phyloP scores from a whole-genome alignment of 2,888 invertebrate species.

The Drosophila fulvimacula region DNA sequence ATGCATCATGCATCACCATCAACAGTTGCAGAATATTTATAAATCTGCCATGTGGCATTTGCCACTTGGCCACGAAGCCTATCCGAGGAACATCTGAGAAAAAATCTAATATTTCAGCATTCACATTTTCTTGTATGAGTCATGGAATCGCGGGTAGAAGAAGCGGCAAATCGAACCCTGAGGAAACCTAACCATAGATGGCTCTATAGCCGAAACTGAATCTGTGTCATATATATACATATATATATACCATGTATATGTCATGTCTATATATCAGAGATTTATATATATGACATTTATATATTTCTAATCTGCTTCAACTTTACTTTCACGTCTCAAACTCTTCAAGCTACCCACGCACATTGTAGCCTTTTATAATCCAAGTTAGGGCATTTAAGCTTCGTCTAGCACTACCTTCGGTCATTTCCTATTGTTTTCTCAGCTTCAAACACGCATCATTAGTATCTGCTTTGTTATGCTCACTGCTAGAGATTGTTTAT shows the following conservation, averaged over 20 bases:
- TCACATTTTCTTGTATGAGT: background rate
- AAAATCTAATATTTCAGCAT: background rate
- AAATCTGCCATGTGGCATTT: slow-evolving; percentile 34
- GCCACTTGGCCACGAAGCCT: slow-evolving; percentile 9
- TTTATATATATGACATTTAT: too few relatives aligned
- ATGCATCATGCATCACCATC: slow-evolving; percentile 12
- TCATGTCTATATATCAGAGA: too few relatives aligned
- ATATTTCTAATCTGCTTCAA: too few relatives aligned
- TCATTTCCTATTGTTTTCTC: slow-evolving; percentile 27
- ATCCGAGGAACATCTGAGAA: too few relatives aligned
- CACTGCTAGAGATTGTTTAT: slow-evolving; percentile 45
- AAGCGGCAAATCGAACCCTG: background rate
- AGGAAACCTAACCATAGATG: background rate
- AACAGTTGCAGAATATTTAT: slow-evolving; percentile 46
- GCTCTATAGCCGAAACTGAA: too few relatives aligned
- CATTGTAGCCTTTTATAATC: background rate
- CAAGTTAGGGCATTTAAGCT: slow-evolving; percentile 28
- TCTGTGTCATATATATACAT: too few relatives aligned
- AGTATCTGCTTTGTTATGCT: slow-evolving; percentile 69
- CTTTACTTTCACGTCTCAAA: background rate
- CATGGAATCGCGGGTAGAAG: background rate
- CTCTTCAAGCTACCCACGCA: background rate
- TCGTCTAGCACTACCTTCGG: slow-evolving; percentile 9
- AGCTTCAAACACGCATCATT: slow-evolving; percentile 62
- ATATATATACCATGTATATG: too few relatives aligned